Evolutionary conservation across 2,797 vertebrate genomes (phyloP).

Genomic region (Geotrypetes seraphini): DNA sequence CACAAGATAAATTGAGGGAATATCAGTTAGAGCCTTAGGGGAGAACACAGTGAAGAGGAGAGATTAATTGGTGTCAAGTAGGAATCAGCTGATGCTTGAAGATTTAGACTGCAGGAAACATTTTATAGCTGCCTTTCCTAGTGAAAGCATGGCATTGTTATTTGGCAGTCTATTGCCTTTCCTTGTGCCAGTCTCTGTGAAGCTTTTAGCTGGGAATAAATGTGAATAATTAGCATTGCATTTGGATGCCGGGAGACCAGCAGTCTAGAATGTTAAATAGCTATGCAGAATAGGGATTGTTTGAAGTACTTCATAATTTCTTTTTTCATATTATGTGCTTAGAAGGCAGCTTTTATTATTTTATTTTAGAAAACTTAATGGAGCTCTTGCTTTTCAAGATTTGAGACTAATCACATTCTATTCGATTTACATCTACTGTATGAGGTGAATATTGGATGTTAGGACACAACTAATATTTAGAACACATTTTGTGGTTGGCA

Average conservation of each 20-base stretch:
- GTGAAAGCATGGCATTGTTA: constrained; percentile 47
- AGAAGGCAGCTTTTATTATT: constrained; percentile 13
- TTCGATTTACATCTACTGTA: constrained; percentile 3
- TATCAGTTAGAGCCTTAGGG: constrained; percentile 1
- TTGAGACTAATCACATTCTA: constrained; percentile 26
- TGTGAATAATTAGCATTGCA: constrained; percentile 38
- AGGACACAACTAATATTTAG: constrained; percentile 9
- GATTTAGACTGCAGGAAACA: constrained; percentile 63
- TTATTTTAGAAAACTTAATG: neutral
- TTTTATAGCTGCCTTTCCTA: constrained; percentile 63
- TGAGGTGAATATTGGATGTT: constrained; percentile 8
- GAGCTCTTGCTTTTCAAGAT: constrained; percentile 12
- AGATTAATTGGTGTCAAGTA: constrained; percentile 73
- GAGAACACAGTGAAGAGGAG: constrained; percentile 19
- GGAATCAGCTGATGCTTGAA: constrained; percentile 58
- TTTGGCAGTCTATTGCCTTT: constrained; percentile 52
- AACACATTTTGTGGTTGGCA: neutral
- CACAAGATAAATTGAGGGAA: constrained; percentile 6
- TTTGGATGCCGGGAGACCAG: constrained; percentile 15
- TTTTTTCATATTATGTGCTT: constrained; percentile 13
- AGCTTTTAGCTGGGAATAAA: constrained; percentile 19
- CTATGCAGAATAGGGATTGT: constrained; percentile 7
- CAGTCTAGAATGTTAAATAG: constrained; percentile 35
- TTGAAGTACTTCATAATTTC: constrained; percentile 23
- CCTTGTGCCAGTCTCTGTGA: constrained; percentile 43